Base-by-base conservation (phyloP, 2,888 invertebrate species). In the Eumacrocentrus americanus region DNA sequence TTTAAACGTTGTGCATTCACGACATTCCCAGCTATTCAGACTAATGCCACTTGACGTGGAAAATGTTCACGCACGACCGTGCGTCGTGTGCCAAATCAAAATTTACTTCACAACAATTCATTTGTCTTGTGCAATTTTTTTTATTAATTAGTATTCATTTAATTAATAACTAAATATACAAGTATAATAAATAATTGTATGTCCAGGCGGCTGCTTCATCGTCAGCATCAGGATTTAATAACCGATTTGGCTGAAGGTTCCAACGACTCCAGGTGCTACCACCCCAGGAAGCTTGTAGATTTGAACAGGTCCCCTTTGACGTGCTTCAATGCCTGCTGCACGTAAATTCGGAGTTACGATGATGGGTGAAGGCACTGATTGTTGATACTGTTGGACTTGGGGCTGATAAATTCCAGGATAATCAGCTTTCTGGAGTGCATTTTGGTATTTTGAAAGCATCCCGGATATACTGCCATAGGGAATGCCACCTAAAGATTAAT, bases 381-480 rank as follows among this genome's bases (percentile, higher is more conserved):
- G 66, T 35, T 14, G 48, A 16, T 16, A 46, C 37, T 53, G 54
- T 37, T 53, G 53, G 29, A 20, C 48, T 51, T 18, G 50, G n/a
- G 9, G 37, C 22, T 23, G 23, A 11, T 18, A 18, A 50, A 23
- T 40, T n/a, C 23, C 25, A 22, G 23, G 4, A 12, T 6, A 34
- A 9, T 54, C 23, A 18, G 12, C 18, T 12, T 18, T 14, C 6
- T 23, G 20, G 29, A 46, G 23, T 38, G 29, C 38, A 5, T 35
- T 38, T 23, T 62, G 84, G 67, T 82, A 86, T 47, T 83, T 83
- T 0, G 84, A 84, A 1, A 87, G 81, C 70, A 84, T 84, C 0
- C 87, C 87, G 44, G 85, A 85, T 67, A 86, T 77, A 68, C 87
- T 87, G 37, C 87, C 87, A 62, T 87, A 87, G 0, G 87, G 87